Base-by-base conservation (phyloP, 1,140 invertebrate species). In the Hyposmocoma kahamanoa region DNA sequence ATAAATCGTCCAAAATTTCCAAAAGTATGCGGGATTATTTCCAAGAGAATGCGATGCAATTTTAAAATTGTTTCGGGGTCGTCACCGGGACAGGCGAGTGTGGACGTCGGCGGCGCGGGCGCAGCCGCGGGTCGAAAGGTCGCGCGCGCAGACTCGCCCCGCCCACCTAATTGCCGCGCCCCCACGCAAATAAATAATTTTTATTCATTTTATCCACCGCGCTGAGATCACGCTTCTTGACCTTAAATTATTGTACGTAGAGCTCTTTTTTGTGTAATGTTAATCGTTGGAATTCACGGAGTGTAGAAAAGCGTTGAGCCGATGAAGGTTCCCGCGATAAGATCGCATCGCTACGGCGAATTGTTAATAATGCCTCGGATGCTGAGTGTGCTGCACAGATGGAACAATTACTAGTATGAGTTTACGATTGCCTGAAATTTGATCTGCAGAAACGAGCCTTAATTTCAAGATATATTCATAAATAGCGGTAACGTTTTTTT, bases 171-270 rank as follows among this genome's bases (percentile, higher is more conserved):
- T 83, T 83, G 76, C 73, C 62, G 68, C 74, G 70, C 71, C 72
- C 73, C n/a, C 77, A 79, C 75, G 75, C 80, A 79, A 81, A 81
- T 80, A 80, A 80, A 80, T 84, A 76, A 74, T 78, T 81, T 84
- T 84, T 81, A 78, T 73, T 58, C 72, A 54, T 81, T 84, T 84
- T 81, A 78, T 73, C 59, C 72, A 54, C 51, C 47, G 45, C 52
- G 57, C 53, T 47, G 69, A 65, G 71, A 72, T 72, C 71, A 77
- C 63, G 71, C 66, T 65, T 67, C 64, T 72, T 77, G 73, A 77
- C 77, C 77, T 67, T 62, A 78, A 72, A 81, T 77, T 72, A 72
- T 64, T 67, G 49, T 62, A 61, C 67, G 61, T 66, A 62, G 62
- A 69, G 57, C 47, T 77, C 54, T 61, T 67, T 69, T 69, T 75